Conservation (phyloP, 2,797 vertebrate species). For the Catamblyrhynchus diadema region DNA sequence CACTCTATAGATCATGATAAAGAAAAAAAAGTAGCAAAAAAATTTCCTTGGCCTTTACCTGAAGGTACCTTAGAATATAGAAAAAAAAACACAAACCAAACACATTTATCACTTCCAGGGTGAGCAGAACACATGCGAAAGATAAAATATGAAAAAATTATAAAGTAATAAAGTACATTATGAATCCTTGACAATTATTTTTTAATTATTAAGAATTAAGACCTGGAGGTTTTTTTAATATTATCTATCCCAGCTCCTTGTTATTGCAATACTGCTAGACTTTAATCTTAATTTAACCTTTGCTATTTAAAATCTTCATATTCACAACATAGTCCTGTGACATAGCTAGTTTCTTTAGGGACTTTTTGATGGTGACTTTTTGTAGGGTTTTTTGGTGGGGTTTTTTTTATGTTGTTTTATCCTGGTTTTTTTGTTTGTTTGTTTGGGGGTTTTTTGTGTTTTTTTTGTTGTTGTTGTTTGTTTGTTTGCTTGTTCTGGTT, state of each 20-base stretch:
- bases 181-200: neutral
- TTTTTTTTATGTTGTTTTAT: too few relatives aligned
- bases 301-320: neutral
- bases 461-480: neutral
- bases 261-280: neutral
- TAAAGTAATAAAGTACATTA: neutral
- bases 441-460: neutral
- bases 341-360: neutral
- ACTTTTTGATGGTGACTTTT: neutral
- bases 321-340: neutral
- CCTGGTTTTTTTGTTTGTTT: too few relatives aligned
- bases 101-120: neutral
- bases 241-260: neutral
- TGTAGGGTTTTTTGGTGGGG: neutral
- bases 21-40: neutral
- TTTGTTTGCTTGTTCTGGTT: neutral
- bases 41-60: neutral
- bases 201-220: neutral
- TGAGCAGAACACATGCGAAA: neutral
- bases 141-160: neutral
- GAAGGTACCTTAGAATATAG: neutral
- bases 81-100: fast-evolving
- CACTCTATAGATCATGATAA: neutral
- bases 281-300: neutral
- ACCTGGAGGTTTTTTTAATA: neutral